phyloP scores from a whole-genome alignment of 1,140 invertebrate genomes.

The Polypedilum pembai region DNA sequence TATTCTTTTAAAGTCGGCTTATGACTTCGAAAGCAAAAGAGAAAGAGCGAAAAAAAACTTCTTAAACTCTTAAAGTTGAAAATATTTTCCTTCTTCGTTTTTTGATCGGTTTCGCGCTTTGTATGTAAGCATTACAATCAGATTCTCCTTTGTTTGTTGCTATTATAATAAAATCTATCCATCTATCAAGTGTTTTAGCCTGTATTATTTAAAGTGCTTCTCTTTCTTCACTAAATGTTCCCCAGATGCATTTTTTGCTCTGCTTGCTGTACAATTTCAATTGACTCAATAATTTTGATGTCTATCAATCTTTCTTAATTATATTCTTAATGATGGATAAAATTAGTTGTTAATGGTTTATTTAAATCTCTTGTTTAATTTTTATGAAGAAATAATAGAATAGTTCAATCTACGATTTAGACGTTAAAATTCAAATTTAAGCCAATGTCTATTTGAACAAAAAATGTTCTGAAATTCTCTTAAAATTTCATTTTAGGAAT shows the following conservation, averaged over 20 bases:
- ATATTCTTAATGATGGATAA: not conserved
- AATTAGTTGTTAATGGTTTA: conserved; percentile 1
- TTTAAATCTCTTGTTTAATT: not conserved
- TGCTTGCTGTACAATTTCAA: not conserved
- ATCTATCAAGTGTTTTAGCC: not conserved
- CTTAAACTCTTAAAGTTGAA: not conserved
- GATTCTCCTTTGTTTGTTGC: not conserved
- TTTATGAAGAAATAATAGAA: too few relatives aligned
- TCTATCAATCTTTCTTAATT: conserved; percentile 13
- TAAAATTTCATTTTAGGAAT: too few relatives aligned
- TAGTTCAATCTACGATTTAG: too few relatives aligned
- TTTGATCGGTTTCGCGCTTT: not conserved
- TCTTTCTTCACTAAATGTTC: not conserved
- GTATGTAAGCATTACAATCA: not conserved
- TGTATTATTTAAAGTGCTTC: too few relatives aligned
- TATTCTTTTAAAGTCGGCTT: not conserved
- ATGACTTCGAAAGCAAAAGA: not conserved
- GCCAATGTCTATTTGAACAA: too few relatives aligned
- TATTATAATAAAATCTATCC: not conserved
- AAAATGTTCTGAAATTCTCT: too few relatives aligned
- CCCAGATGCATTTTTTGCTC: not conserved
- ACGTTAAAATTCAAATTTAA: too few relatives aligned
- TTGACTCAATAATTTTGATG: not conserved
- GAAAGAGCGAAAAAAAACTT: not conserved
- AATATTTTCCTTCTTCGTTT: not conserved